phyloP scores from a whole-genome alignment of 2,797 vertebrate species.

The Chloroceryle amazona region DNA sequence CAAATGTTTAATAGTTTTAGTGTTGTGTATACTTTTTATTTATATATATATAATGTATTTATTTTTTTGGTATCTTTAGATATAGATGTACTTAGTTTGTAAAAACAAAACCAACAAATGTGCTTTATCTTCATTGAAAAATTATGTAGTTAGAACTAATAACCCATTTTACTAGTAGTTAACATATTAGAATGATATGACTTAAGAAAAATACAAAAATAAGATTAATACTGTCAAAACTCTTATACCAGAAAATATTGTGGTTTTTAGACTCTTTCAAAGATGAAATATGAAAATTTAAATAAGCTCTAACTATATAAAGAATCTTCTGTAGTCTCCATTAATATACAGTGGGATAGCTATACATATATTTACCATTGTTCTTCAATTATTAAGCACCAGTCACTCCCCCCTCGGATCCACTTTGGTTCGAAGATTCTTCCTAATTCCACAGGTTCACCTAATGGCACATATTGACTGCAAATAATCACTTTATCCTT shows the following conservation, averaged over 20 bases:
- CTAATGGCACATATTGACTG: slow-evolving; percentile 94
- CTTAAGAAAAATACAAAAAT: slow-evolving; percentile 99
- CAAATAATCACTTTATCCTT: slow-evolving; percentile 85
- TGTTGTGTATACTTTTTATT: slow-evolving; percentile 83
- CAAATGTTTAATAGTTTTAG: slow-evolving; percentile 86
- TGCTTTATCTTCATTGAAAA: slow-evolving; percentile 91
- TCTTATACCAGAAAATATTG: slow-evolving; percentile 98
- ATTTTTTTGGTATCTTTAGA: slow-evolving; percentile 95
- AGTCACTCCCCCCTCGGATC: slow-evolving; percentile 84
- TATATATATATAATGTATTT: slow-evolving; percentile 77
- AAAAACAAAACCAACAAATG: slow-evolving; percentile 88
- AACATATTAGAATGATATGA: slow-evolving; percentile 97
- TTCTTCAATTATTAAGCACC: slow-evolving; percentile 87
- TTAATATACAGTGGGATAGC: slow-evolving; percentile 85
- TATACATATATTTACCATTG: slow-evolving; percentile 82
- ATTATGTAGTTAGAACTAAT: slow-evolving; percentile 87
- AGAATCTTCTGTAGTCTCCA: slow-evolving; percentile 85
- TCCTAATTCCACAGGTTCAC: slow-evolving; percentile 89
- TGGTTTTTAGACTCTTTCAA: slow-evolving; percentile 91
- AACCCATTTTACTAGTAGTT: slow-evolving; percentile 92
- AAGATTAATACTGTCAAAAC: slow-evolving; percentile 99
- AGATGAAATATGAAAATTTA: slow-evolving; percentile 88
- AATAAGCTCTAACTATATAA: slow-evolving; percentile 88
- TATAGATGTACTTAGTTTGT: slow-evolving; percentile 90
- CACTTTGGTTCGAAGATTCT: slow-evolving; percentile 94